A percentile compares a stretch with the other conserved stretches of the same genome.
Conservation (phyloP, 2,113 vertebrate species). For the Rhea americana region DNA sequence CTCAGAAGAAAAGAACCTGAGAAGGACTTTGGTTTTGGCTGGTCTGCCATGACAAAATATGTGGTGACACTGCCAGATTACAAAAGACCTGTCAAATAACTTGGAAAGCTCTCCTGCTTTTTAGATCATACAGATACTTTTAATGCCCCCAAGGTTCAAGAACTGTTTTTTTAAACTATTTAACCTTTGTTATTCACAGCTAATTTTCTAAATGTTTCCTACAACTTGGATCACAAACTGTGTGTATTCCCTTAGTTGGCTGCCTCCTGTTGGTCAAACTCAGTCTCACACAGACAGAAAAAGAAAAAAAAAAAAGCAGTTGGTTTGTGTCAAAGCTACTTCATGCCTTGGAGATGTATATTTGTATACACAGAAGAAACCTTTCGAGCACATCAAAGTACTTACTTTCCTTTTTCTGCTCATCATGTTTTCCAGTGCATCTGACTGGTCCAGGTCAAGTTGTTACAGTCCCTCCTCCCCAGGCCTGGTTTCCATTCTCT, state of each 20-base stretch:
- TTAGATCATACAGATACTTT: not conserved
- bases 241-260: not conserved
- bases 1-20: not conserved
- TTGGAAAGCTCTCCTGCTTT: not conserved
- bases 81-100: not conserved
- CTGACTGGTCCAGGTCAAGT: not conserved
- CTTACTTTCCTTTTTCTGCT: conserved; percentile 57
- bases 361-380: not conserved
- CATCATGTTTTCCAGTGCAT: conserved; percentile 44
- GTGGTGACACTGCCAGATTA: not conserved
- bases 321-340: not conserved
- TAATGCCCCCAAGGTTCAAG: not conserved
- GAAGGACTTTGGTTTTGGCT: not conserved
- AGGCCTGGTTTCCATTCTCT: not conserved
- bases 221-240: not conserved
- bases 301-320: not conserved
- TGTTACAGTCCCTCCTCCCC: not conserved
- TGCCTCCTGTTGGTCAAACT: not conserved
- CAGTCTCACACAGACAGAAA: not conserved
- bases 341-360: not conserved
- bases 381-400: not conserved
- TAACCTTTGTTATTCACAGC: no score
- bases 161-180: not conserved
- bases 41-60: not conserved
- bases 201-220: not conserved